A percentile compares a stretch with the other conserved stretches of the same genome.
Conservation (phyloP, 2,113 vertebrate genomes). For the Rousettus leschenaultii region DNA sequence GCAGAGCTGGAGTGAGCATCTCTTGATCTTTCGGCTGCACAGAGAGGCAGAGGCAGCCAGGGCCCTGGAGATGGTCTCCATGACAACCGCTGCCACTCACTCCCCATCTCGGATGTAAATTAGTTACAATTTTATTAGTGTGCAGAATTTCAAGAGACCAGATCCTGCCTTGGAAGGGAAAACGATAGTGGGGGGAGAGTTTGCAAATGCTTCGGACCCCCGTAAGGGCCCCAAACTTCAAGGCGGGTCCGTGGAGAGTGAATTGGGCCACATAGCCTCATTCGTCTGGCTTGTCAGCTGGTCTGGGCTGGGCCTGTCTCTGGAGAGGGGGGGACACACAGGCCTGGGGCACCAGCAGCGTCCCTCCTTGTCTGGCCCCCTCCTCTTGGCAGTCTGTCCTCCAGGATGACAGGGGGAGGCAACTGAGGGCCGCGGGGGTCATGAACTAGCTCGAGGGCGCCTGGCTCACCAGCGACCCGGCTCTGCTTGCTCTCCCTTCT, state of each 20-base stretch:
- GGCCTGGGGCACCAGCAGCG: neutral
- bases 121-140: slow-evolving; percentile 89
- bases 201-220: neutral
- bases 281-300: neutral
- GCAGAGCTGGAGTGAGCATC: slow-evolving; percentile 40
- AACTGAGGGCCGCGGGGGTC: neutral
- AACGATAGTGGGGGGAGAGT: neutral
- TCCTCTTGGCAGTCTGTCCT: neutral
- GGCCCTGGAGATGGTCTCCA: slow-evolving; percentile 86
- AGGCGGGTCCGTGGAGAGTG: neutral
- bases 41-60: slow-evolving; percentile 71
- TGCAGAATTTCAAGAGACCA: slow-evolving; percentile 85
- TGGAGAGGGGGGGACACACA: neutral
- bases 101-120: slow-evolving; percentile 88
- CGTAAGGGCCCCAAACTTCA: neutral
- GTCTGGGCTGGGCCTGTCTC: neutral
- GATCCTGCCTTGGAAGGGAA: slow-evolving; percentile 63
- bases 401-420: neutral
- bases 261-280: neutral
- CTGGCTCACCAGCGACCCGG: neutral
- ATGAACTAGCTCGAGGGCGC: neutral
- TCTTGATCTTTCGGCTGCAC: slow-evolving; percentile 74
- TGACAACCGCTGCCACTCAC: slow-evolving; percentile 86
- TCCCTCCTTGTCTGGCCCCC: neutral
- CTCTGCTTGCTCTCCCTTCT: too few relatives aligned